These are phyloP conservation scores for Chalcosyrphus nemorum DNA, from an alignment of 2,888 invertebrate species.

Conservation along the genomic window DNA sequence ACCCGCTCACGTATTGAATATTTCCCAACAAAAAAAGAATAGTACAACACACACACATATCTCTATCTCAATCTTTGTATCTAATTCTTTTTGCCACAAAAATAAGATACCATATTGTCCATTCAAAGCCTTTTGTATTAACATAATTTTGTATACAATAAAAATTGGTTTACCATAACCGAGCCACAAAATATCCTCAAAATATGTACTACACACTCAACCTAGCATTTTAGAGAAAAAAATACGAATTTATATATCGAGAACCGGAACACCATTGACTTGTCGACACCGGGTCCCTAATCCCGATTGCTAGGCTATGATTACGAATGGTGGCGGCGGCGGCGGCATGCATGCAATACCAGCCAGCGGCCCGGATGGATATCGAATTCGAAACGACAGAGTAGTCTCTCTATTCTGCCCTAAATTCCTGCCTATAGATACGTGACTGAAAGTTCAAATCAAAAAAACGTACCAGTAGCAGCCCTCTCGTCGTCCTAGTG, in stretches of 20 bases:
- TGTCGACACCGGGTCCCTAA: constrained; percentile 60
- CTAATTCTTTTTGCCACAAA: constrained; percentile 24
- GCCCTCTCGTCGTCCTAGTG: constrained; percentile 7
- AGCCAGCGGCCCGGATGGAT: constrained; percentile 22
- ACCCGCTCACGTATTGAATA: constrained; percentile 34
- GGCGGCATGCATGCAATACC: constrained; percentile 6
- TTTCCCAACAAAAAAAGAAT: neutral
- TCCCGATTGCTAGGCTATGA: constrained; percentile 58
- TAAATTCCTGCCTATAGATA: constrained; percentile 28
- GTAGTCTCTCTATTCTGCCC: constrained; percentile 25
- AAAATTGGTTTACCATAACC: constrained; percentile 54
- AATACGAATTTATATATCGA: neutral
- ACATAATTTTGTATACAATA: constrained; percentile 54
- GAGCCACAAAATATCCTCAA: constrained; percentile 22
- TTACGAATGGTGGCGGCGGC: constrained; percentile 42
- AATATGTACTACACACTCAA: constrained; percentile 12
- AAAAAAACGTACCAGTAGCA: too few species aligned
- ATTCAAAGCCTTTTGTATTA: constrained; percentile 56
- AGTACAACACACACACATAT: neutral
- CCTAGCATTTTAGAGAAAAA: constrained; percentile 24
- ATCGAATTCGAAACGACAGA: constrained; percentile 50
- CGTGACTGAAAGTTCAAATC: constrained; percentile 70
- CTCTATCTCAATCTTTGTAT: constrained; percentile 13
- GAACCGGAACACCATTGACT: constrained; percentile 49
- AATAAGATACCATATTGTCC: constrained; percentile 36